Evolutionary conservation across 2,797 vertebrate species (phyloP), one percentile per base, ranked within the genome.

Genomic region (Gallinago stenura): DNA sequence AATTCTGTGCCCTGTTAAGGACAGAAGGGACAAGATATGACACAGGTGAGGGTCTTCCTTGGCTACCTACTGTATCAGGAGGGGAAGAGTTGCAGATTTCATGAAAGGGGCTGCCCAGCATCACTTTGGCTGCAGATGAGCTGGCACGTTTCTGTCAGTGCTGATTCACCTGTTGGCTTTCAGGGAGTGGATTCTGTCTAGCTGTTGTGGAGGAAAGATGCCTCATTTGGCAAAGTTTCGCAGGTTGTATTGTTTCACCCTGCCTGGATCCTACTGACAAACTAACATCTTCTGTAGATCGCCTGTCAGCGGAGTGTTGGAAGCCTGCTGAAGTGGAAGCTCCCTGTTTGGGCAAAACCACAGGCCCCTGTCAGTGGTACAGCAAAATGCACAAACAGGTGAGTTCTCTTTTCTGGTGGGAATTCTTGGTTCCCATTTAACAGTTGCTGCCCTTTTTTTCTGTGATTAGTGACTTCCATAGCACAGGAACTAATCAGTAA

Each of bases 311-410:
- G 48, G 96, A 95, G 41, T 98, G 98, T 60, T 97, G 98, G 98
- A 78, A 94, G 50, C 95, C 96, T 81, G 97, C 95, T 78, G 66
- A 97, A 76, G 93, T 96, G 62, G 94, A 94, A 87, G 88, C 92
- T 95, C 96, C 98, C 58, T 98, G 98, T 95, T 87, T 85, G 26
- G 68, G 94, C 20, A 83, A 78, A 56, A 77, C 1, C 53, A 11
- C 33, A 1, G 4, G 57, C 17, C 51, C 81, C 65, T 98, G 98
- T 75, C 96, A 87, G 13, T 98, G 98, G 98, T 94, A 96, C 78
- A 95, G 78, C 10, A 2, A 97, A 78, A 95, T 43, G 10, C 97
- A 97, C 79, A 96, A 92, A 94, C 66, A 76, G 5, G 98, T 98
- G 96, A 96, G 98, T 97, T 93, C 50, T 48, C 33, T 30, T 51